Conservation (phyloP, 2,113 vertebrate genomes). For the Brachionichthys hirsutus region DNA sequence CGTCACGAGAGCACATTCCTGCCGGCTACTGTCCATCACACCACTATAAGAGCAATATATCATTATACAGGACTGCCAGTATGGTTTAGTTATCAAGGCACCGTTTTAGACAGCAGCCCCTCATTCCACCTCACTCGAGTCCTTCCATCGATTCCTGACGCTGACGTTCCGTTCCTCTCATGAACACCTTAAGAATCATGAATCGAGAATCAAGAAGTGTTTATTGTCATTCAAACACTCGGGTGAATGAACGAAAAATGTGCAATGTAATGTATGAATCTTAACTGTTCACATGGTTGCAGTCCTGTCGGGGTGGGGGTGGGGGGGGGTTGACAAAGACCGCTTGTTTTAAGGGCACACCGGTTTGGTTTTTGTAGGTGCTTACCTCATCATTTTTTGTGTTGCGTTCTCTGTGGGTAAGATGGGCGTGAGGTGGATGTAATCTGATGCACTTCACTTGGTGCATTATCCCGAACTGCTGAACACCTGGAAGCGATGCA, state of each 20-base stretch:
- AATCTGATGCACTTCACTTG: slow-evolving; percentile 7
- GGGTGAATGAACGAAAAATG: too few species aligned
- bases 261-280: slow-evolving; percentile 47
- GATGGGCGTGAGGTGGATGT: not conserved
- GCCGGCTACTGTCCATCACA: not conserved
- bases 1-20: not conserved
- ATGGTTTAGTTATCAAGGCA: slow-evolving; percentile 36
- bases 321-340: slow-evolving; percentile 13
- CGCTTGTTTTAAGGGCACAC: slow-evolving; percentile 24
- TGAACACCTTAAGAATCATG: slow-evolving; percentile 34
- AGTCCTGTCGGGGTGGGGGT: too few species aligned
- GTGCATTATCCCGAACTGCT: slow-evolving; percentile 13
- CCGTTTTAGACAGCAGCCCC: slow-evolving; percentile 18
- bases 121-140: slow-evolving; percentile 9
- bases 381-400: slow-evolving; percentile 22
- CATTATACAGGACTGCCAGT: slow-evolving; percentile 19
- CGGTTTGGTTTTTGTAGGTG: slow-evolving; percentile 13
- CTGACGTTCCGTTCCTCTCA: slow-evolving; percentile 45
- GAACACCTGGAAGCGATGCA: slow-evolving; percentile 34
- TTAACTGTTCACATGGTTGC: slow-evolving; percentile 14
- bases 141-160: slow-evolving; percentile 16
- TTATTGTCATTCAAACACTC: too few species aligned
- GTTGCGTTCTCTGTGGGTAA: slow-evolving; percentile 1
- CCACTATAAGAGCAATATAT: too few species aligned
- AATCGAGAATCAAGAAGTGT: too few species aligned